Evolutionary conservation across 2,888 invertebrate genomes (phyloP).

Genomic region (Drosophila planitibia): DNA sequence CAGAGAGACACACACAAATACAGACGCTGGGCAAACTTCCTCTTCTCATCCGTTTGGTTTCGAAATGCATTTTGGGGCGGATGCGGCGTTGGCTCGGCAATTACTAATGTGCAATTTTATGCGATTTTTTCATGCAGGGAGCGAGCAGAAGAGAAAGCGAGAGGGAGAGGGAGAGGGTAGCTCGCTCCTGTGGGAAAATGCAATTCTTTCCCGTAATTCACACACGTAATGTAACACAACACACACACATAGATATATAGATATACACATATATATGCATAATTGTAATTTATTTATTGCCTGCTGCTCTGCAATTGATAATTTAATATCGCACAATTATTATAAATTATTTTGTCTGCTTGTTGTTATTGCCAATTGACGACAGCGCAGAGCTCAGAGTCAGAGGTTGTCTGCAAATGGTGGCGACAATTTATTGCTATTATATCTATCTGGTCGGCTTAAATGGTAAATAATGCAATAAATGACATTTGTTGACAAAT

Average conservation of each 20-base stretch:
- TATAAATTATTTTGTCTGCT: slow-evolving; percentile 67
- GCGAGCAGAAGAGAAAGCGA: not conserved
- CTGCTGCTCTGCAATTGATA: slow-evolving; percentile 70
- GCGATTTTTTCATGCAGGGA: not conserved
- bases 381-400: slow-evolving; percentile 1
- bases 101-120: slow-evolving; percentile 61
- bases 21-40: slow-evolving; percentile 48
- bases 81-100: slow-evolving; percentile 53
- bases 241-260: not conserved
- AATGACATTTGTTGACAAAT: slow-evolving; percentile 38
- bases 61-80: slow-evolving; percentile 50
- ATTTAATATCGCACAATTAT: slow-evolving; percentile 76
- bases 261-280: not conserved
- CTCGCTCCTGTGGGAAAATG: slow-evolving; percentile 68
- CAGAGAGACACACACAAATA: slow-evolving; percentile 19
- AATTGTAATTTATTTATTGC: slow-evolving; percentile 70
- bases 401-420: slow-evolving; percentile 14
- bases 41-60: slow-evolving; percentile 9
- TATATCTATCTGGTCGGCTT: slow-evolving; percentile 45
- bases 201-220: slow-evolving; percentile 58
- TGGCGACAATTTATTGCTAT: slow-evolving; percentile 55
- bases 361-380: slow-evolving; percentile 43
- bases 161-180: not conserved
- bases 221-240: slow-evolving; percentile 22
- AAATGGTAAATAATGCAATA: slow-evolving; percentile 16